Evolutionary conservation across 2,888 invertebrate genomes (phyloP), one percentile per base, ranked within the genome.

Genomic region (Acanthosepion pharaonis): DNA sequence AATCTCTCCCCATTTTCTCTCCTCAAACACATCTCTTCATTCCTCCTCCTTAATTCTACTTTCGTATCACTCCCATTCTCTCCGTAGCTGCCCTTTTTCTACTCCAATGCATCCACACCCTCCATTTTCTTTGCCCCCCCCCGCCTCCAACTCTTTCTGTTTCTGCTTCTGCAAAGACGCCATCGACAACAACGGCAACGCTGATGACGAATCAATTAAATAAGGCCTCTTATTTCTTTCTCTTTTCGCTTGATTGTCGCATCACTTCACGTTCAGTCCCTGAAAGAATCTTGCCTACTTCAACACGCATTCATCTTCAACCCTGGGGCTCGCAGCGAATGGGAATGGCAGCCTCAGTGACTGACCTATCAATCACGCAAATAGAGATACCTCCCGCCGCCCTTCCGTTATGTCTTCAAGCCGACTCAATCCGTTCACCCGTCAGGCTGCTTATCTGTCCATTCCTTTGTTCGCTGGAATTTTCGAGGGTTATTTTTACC

Each of bases 181-280:
- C 78, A 78, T n/a, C n/a, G 78, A 78, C n/a, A n/a, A 78, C 78
- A 8, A n/a, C n/a, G 5, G 23, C 23, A 20, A 15, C 78, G n/a
- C 78, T n/a, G 78, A 78, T 78, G 78, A 78, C 78, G n/a, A 78
- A 78, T 78, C 78, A 78, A 78, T 78, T 78, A 78, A 78, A 78
- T 78, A n/a, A n/a, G n/a, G n/a, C 78, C 33, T 78, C 78, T 78
- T 33, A n/a, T n/a, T 33, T 11, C n/a, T 33, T 15, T 78, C n/a
- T 78, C 11, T n/a, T 78, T 78, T n/a, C 78, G n/a, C 78, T 78
- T 78, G 78, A 78, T 78, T n/a, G 78, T 33, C n/a, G 78, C 78
- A 78, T 78, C 78, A 78, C 78, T 78, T 78, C 78, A 78, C 78
- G 78, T n/a, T 78, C 78, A 15, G n/a, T n/a, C 78, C 78, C 78